These are phyloP conservation scores for Anas flavirostris DNA, from an alignment of 2,797 vertebrate species.

Conservation along the genomic window DNA sequence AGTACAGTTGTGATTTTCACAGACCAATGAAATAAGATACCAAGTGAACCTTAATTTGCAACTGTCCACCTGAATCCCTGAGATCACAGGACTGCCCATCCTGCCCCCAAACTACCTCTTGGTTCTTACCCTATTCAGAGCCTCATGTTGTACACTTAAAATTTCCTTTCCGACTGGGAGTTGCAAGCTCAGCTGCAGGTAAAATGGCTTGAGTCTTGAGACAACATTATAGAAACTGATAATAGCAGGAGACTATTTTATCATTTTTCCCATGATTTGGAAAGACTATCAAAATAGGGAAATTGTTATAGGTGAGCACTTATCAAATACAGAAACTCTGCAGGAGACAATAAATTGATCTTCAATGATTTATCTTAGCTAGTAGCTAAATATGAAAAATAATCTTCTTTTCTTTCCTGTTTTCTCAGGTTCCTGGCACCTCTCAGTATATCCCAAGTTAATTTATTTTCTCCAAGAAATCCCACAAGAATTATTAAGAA, in stretches of 20 bases:
- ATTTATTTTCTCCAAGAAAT: slow-evolving; percentile 20
- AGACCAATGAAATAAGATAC: not conserved
- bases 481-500: slow-evolving; percentile 18
- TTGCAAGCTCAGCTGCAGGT: not conserved
- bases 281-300: not conserved
- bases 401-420: not conserved
- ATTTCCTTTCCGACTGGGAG: not conserved
- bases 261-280: not conserved
- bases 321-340: not conserved
- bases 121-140: not conserved
- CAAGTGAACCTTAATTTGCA: not conserved
- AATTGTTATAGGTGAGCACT: not conserved
- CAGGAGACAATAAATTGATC: not conserved
- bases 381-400: not conserved
- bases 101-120: not conserved
- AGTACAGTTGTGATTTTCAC: not conserved
- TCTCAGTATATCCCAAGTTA: not conserved
- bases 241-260: not conserved
- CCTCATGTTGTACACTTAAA: not conserved
- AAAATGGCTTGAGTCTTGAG: not conserved
- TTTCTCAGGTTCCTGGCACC: not conserved
- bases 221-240: not conserved
- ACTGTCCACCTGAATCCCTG: not conserved
- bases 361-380: not conserved
- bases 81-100: not conserved